These are phyloP conservation scores for Poicephalus gulielmi DNA, from an alignment of 2,113 vertebrate genomes.

Conservation along the genomic window DNA sequence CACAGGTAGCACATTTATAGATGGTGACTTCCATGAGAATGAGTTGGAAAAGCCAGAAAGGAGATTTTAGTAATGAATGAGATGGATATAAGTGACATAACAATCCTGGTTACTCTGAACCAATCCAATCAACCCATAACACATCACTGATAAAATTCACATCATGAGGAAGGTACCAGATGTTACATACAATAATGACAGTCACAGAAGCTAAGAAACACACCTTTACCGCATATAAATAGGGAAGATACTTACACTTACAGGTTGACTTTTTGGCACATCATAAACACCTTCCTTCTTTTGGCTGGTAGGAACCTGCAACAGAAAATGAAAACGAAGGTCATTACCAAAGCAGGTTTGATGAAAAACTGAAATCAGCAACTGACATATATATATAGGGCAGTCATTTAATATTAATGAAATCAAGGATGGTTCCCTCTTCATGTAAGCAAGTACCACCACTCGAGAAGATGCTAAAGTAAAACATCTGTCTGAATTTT, in stretches of 20 bases:
- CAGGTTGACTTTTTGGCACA: slow-evolving; percentile 99
- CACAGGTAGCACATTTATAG: background rate
- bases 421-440: background rate
- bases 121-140: background rate
- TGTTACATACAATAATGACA: background rate
- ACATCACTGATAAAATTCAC: background rate
- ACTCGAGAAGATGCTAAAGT: background rate
- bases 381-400: background rate
- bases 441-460: background rate
- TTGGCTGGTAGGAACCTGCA: slow-evolving; percentile 98
- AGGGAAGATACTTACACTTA: slow-evolving; percentile 89
- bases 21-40: background rate
- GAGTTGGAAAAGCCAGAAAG: background rate
- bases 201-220: background rate
- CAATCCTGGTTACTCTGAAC: background rate
- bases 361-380: background rate
- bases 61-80: background rate
- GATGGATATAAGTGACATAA: background rate
- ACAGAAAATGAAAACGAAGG: slow-evolving; percentile 4
- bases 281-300: slow-evolving; percentile 99
- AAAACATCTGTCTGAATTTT: background rate
- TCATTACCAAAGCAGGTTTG: background rate
- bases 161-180: fast-evolving
- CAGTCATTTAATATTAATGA: background rate
- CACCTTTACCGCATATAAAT: background rate